Evolutionary conservation across 2,797 vertebrate genomes (phyloP).

Genomic region (Staurois parvus): DNA sequence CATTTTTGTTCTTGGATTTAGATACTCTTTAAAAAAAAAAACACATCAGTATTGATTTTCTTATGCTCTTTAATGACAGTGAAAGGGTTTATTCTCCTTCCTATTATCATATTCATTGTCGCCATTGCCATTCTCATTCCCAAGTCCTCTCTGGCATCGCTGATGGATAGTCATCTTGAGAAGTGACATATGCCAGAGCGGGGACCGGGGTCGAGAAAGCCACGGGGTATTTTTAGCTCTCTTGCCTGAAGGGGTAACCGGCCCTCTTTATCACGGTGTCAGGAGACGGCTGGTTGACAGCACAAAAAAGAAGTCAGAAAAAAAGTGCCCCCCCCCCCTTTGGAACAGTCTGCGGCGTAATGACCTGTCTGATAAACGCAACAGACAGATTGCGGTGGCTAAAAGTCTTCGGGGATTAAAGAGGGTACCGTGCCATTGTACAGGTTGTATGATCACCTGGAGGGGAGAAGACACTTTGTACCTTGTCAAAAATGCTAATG

Average conservation of each 20-base stretch:
- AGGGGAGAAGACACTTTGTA: constrained; percentile 1
- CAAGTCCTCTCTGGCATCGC: background rate
- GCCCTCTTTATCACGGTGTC: constrained; percentile 3
- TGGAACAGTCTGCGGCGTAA: background rate
- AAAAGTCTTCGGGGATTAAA: constrained; percentile 23
- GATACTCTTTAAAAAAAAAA: no score
- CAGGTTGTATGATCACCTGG: background rate
- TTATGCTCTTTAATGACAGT: background rate
- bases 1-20: no score
- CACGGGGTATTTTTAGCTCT: constrained; percentile 22
- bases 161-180: constrained; percentile 5
- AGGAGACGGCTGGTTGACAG: constrained; percentile 16
- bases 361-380: constrained; percentile 2
- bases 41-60: no score
- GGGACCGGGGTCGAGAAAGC: background rate
- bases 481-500: background rate
- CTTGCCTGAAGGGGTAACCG: background rate
- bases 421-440: background rate
- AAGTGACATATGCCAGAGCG: constrained; percentile 22
- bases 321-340: background rate
- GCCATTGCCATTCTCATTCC: background rate
- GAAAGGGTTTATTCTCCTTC: background rate
- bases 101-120: background rate
- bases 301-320: background rate
- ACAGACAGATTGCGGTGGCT: constrained; percentile 5